A percentile compares a stretch with the other conserved stretches of the same genome.
Evolutionary conservation across 2,797 vertebrate species (phyloP).

Genomic region (Brotula barbata): DNA sequence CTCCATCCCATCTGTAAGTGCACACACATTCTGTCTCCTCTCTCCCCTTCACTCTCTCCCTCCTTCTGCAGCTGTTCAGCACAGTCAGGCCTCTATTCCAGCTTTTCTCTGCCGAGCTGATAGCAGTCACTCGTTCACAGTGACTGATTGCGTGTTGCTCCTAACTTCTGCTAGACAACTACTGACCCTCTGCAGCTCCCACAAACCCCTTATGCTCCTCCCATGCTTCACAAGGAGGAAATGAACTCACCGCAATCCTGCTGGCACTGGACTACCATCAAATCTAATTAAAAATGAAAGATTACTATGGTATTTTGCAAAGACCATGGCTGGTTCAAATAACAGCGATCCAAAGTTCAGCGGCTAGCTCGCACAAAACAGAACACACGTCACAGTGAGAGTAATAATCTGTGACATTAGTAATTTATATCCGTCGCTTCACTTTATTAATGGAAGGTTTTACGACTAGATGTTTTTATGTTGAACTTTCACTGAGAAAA

Average conservation of each 20-base stretch:
- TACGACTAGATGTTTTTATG: too few relatives aligned
- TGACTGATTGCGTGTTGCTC: conserved; percentile 85
- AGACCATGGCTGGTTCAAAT: conserved; percentile 27
- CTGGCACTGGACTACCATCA: conserved; percentile 56
- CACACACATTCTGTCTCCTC: conserved; percentile 4
- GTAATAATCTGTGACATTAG: conserved; percentile 4
- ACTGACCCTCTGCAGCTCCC: conserved; percentile 66
- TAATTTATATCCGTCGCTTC: neutral
- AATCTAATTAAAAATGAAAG: conserved; percentile 53
- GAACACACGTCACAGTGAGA: conserved; percentile 17
- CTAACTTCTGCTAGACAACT: conserved; percentile 79
- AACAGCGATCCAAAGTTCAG: conserved; percentile 34
- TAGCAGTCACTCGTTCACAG: conserved; percentile 76
- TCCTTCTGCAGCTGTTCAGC: conserved; percentile 71
- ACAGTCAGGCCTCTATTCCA: conserved; percentile 80
- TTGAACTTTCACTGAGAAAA: neutral
- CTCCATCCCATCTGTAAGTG: conserved; percentile 70
- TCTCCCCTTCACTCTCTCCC: conserved; percentile 32
- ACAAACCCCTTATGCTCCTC: conserved; percentile 53
- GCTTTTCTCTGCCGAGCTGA: conserved; percentile 75
- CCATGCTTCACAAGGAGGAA: conserved; percentile 60
- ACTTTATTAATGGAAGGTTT: too few relatives aligned
- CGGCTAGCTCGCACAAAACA: conserved; percentile 17
- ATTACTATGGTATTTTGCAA: conserved; percentile 52
- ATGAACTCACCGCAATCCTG: conserved; percentile 65